Conservation (phyloP, 2,797 vertebrate genomes). For the Alauda arvensis region DNA sequence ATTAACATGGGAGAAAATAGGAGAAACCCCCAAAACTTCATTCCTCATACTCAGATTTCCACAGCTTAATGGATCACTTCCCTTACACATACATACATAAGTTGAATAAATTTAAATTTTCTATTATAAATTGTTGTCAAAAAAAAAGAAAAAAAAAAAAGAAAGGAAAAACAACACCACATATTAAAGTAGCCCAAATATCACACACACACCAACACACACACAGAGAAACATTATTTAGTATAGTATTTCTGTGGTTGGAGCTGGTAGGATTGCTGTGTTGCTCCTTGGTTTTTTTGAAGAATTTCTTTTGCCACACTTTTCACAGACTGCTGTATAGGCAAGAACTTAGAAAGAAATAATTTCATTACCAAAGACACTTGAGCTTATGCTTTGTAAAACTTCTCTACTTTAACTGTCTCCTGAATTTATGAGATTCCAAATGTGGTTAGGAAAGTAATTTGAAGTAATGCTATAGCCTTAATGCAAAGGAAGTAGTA, state of each 20-base stretch:
- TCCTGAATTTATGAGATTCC: conserved; percentile 52
- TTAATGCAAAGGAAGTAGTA: conserved; percentile 43
- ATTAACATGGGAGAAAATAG: not conserved
- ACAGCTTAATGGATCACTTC: not conserved
- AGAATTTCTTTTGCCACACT: not conserved
- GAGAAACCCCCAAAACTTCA: not conserved
- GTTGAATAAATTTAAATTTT: not conserved
- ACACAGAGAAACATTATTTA: not conserved
- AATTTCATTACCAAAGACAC: conserved; percentile 44
- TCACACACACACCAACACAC: not conserved
- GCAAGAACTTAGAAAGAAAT: conserved; percentile 30
- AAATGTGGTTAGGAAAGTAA: conserved; percentile 53
- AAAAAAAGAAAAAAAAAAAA: not conserved
- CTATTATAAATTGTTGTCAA: not conserved
- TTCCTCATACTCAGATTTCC: not conserved
- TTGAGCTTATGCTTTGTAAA: conserved; percentile 47
- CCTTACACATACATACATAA: not conserved
- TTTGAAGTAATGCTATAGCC: conserved; percentile 32
- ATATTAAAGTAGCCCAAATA: not conserved
- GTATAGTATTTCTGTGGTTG: not conserved
- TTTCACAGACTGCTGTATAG: not conserved
- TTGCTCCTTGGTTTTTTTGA: not conserved
- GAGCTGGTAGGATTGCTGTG: not conserved
- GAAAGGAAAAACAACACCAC: not conserved
- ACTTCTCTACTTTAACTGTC: conserved; percentile 43